Percentiles rank a stretch among this genome's conserved stretches.
phyloP scores from a whole-genome alignment of 2,797 vertebrate genomes.

The Catostomus latipinnis region DNA sequence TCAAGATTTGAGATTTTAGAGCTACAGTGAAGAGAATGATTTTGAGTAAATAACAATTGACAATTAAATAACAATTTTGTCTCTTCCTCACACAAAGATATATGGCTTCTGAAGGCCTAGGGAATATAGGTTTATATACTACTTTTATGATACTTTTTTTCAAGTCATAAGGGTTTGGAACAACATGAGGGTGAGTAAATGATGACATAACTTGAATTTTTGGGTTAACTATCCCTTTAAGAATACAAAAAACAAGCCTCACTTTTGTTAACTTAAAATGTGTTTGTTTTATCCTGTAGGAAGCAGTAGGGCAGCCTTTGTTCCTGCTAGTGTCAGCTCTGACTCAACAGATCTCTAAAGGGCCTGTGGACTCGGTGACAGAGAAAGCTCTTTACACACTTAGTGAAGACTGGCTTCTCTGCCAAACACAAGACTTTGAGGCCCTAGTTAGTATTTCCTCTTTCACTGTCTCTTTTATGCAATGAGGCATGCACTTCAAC shows the following conservation, averaged over 20 bases:
- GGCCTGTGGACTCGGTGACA: constrained; percentile 92
- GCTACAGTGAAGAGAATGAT: too few species aligned
- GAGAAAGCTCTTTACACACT: constrained; percentile 94
- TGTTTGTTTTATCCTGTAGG: constrained; percentile 72
- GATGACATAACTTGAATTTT: neutral
- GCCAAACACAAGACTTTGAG: constrained; percentile 91
- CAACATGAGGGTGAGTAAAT: neutral
- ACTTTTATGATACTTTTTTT: too few species aligned
- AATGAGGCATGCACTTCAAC: neutral
- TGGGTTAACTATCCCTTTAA: neutral
- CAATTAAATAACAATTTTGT: too few species aligned
- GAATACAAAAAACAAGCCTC: neutral
- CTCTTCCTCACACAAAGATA: too few species aligned
- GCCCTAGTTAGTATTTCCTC: constrained; percentile 78
- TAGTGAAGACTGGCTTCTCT: constrained; percentile 96
- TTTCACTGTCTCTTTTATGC: neutral
- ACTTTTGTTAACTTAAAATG: neutral
- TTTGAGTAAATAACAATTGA: too few species aligned
- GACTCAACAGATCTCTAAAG: constrained; percentile 90
- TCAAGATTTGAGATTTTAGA: too few species aligned
- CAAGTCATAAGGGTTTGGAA: neutral
- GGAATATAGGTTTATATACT: too few species aligned
- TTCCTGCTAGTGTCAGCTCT: constrained; percentile 91
- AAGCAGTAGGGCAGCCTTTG: constrained; percentile 92
- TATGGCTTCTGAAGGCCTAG: too few species aligned